Evolutionary conservation across 2,113 vertebrate genomes (phyloP), one percentile per base, ranked within the genome.

Genomic region (Panthera tigris): DNA sequence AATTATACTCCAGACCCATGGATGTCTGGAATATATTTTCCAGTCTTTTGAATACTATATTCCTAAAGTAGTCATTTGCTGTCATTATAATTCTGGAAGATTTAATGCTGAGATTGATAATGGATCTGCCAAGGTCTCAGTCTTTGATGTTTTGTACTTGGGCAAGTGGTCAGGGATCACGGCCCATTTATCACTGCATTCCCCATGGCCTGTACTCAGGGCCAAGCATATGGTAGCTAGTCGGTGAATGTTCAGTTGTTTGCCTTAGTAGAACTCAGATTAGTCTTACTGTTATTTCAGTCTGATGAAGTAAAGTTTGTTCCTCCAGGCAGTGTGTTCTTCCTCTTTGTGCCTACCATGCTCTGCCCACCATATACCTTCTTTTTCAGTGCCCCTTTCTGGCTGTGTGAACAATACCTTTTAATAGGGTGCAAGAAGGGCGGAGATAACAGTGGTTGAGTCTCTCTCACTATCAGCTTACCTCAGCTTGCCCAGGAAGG

Each of bases 141-240:
- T 81, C 82, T 93, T 93, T 81, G 41, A 96, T 92, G n/a, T 52
- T 94, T 91, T 89, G 14, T 95, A 27, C 57, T 76, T 80, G 57
- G 41, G 57, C 76, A 57, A 57, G 16, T 71, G 78, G 69, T 76
- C 76, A 69, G 13, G 25, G 33, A 55, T 89, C 48, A 12, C n/a
- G 41, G 55, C 33, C 25, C 31, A 33, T 81, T 88, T 84, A n/a
- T 96, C 39, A 63, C 23, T 78, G n/a, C 36, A 7, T 94, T 86
- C 74, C 74, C 14, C 14, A 16, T n/a, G n/a, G 12, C 29, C 80
- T 52, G 25, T 27, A 52, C 13, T 80, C 69, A 48, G 66, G 18
- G 13, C 73, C 63, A 68, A 63, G 45, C 82, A 21, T 48, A 23
- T 41, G 36, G 13, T 71, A 41, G 31, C 9, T 31, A 5, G 7